A percentile compares a stretch with the other conserved stretches of the same genome.
These are phyloP conservation scores for Scytalopus superciliaris DNA, from an alignment of 2,113 vertebrate genomes.

Conservation along the genomic window DNA sequence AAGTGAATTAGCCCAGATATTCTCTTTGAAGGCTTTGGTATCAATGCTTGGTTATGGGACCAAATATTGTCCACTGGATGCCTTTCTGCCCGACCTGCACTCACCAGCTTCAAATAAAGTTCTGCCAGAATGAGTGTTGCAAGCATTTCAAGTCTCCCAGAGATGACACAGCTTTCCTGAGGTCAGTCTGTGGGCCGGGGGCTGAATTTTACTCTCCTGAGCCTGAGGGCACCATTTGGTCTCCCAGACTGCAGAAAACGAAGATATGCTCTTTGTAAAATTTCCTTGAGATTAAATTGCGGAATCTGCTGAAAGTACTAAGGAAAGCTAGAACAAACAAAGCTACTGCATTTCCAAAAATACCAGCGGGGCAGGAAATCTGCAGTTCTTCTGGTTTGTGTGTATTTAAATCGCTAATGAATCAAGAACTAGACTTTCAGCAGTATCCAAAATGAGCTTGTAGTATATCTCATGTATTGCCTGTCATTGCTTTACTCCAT, in stretches of 20 bases:
- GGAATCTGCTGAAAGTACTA: neutral
- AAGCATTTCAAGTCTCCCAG: neutral
- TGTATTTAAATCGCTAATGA: neutral
- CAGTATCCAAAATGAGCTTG: neutral
- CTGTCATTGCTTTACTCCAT: neutral
- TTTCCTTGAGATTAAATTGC: neutral
- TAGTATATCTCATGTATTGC: neutral
- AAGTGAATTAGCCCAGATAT: neutral
- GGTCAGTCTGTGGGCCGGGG: neutral
- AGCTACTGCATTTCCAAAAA: neutral
- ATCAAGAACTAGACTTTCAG: neutral
- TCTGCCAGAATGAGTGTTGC: neutral
- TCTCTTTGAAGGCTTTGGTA: neutral
- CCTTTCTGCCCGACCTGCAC: neutral
- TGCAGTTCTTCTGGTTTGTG: neutral
- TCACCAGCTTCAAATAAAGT: neutral
- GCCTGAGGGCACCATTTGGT: neutral
- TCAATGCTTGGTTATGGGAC: rapidly evolving
- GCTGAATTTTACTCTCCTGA: neutral
- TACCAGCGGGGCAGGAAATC: neutral
- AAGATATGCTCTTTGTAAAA: neutral
- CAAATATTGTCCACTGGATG: neutral
- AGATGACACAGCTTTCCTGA: neutral
- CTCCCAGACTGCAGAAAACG: neutral
- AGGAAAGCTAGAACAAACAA: neutral